phyloP scores from a whole-genome alignment of 1,140 invertebrate genomes.

The Oedothorax gibbosus region DNA sequence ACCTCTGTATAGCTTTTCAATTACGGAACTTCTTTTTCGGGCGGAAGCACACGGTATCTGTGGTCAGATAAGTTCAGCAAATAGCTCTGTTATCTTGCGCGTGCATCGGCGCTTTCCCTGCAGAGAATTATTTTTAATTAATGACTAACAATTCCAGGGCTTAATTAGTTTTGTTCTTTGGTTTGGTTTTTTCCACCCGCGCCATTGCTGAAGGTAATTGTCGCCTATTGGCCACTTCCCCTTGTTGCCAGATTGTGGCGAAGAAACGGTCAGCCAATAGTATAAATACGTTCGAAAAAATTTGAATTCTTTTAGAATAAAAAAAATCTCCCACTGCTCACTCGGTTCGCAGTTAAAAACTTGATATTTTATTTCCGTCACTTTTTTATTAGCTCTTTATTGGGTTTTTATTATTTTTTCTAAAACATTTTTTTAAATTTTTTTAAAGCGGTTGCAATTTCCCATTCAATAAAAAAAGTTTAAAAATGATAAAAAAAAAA shows the following conservation, averaged over 20 bases:
- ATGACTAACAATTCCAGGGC: slow-evolving; percentile 54
- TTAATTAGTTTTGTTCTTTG: slow-evolving; percentile 55
- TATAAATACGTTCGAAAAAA: neutral
- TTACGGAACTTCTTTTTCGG: slow-evolving; percentile 52
- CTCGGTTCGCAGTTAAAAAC: slow-evolving; percentile 45
- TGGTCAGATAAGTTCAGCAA: slow-evolving; percentile 60
- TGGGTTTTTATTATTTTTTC: slow-evolving; percentile 58
- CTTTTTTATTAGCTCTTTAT: slow-evolving; percentile 47
- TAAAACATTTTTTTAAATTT: neutral
- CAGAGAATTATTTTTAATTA: slow-evolving; percentile 59
- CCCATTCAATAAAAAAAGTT: no score
- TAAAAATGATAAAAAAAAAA: slow-evolving; percentile 33
- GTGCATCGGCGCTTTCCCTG: slow-evolving; percentile 49
- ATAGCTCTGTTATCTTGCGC: slow-evolving; percentile 46
- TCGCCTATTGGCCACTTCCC: slow-evolving; percentile 45
- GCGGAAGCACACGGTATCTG: slow-evolving; percentile 37
- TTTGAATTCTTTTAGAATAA: slow-evolving; percentile 24
- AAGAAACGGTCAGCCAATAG: slow-evolving; percentile 56
- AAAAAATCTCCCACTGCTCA: slow-evolving; percentile 18
- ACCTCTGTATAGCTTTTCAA: slow-evolving; percentile 54
- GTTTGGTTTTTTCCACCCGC: slow-evolving; percentile 1
- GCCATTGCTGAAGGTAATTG: slow-evolving; percentile 45
- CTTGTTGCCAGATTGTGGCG: slow-evolving; percentile 36
- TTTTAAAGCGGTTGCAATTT: no score
- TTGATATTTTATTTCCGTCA: slow-evolving; percentile 59